These are phyloP conservation scores for Mizuhopecten yessoensis DNA, from an alignment of 1,140 invertebrate genomes.

Conservation along the genomic window DNA sequence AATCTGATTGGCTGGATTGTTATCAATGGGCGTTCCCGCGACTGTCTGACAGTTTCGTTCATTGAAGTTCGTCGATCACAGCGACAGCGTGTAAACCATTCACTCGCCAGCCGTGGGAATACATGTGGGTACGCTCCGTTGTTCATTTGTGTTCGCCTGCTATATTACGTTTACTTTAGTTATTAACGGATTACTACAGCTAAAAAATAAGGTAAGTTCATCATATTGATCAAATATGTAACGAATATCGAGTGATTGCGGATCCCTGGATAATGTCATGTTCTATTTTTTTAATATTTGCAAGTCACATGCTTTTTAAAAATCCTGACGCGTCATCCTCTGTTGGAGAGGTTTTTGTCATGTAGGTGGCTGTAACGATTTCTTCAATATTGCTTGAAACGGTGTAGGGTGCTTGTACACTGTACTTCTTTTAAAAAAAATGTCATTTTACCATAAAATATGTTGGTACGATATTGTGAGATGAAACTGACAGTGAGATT, in stretches of 20 bases:
- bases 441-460: too few relatives aligned
- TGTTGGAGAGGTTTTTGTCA: too few relatives aligned
- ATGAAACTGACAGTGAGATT: too few relatives aligned
- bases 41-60: slow-evolving; percentile 4
- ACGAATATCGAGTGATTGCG: neutral
- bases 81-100: slow-evolving; percentile 13
- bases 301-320: too few relatives aligned
- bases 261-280: neutral
- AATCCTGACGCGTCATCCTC: too few relatives aligned
- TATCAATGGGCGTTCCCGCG: neutral
- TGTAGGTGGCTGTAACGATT: too few relatives aligned
- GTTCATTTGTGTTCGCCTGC: neutral
- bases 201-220: neutral
- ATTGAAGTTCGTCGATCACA: neutral
- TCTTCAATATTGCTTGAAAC: too few relatives aligned
- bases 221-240: neutral
- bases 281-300: too few relatives aligned
- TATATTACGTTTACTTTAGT: neutral
- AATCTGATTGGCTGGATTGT: slow-evolving; percentile 15
- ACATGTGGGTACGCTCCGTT: neutral
- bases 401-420: too few relatives aligned
- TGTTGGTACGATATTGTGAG: too few relatives aligned
- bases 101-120: neutral
- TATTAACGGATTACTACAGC: neutral
- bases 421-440: too few relatives aligned